Conservation (phyloP, 2,797 vertebrate species). For the Cuniculus paca region DNA sequence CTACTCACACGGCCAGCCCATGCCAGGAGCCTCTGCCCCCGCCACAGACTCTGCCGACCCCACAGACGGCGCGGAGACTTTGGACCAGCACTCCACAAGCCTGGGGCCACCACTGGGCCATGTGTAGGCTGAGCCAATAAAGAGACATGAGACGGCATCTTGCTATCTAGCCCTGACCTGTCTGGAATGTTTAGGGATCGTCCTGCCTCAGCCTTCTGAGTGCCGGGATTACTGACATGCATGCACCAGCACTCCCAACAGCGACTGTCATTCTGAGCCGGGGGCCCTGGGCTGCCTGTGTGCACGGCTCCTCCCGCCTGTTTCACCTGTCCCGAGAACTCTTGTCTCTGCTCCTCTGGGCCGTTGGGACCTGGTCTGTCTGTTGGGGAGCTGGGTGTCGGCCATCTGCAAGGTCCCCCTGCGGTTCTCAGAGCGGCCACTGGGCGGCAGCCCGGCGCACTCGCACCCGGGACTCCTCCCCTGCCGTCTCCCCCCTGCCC, state of each 20-base stretch:
- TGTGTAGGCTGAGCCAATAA: slow-evolving; percentile 76
- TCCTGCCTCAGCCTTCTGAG: not conserved
- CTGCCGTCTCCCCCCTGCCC: not conserved
- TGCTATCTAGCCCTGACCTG: not conserved
- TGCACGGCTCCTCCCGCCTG: not conserved
- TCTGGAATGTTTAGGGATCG: not conserved
- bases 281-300: not conserved
- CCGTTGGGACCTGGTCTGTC: not conserved
- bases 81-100: not conserved
- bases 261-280: not conserved
- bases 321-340: not conserved
- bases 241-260: too few species aligned
- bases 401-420: not conserved
- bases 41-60: too few species aligned
- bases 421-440: slow-evolving; percentile 46
- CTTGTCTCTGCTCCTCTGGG: not conserved
- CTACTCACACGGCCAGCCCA: slow-evolving; percentile 88
- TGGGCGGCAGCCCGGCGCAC: slow-evolving; percentile 37
- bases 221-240: not conserved
- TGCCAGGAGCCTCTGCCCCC: not conserved
- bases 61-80: not conserved
- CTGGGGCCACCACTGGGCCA: not conserved
- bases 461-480: accelerated
- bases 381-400: accelerated
- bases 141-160: not conserved